phyloP scores from a whole-genome alignment of 2,888 invertebrate genomes.

The Noctua janthina region DNA sequence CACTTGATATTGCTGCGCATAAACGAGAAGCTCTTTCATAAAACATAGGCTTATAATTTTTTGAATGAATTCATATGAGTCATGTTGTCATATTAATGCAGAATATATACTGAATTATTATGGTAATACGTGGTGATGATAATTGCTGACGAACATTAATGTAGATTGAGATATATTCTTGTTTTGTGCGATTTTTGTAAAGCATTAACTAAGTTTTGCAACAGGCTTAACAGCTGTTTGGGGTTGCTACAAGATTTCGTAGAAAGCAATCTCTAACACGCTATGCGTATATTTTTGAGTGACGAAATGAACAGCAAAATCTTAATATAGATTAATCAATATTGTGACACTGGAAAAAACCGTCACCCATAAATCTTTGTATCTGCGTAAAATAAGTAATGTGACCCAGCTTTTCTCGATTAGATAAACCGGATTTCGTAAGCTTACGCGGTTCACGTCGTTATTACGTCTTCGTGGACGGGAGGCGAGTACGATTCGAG shows the following conservation, averaged over 20 bases:
- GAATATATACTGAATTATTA: slow-evolving; percentile 39
- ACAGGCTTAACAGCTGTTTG: background rate
- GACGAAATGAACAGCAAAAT: slow-evolving; percentile 2
- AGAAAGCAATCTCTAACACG: background rate
- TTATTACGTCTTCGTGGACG: slow-evolving; percentile 38
- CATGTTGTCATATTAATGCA: slow-evolving; percentile 25
- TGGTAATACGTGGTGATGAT: slow-evolving; percentile 48
- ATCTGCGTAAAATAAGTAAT: slow-evolving; percentile 34
- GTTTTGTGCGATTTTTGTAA: slow-evolving; percentile 8
- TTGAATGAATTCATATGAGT: slow-evolving; percentile 48
- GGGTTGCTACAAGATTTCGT: background rate
- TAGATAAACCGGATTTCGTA: slow-evolving; percentile 62
- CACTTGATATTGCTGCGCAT: slow-evolving; percentile 7
- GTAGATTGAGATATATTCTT: background rate
- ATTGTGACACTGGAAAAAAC: slow-evolving; percentile 35
- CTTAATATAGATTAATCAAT: slow-evolving; percentile 14
- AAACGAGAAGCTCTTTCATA: slow-evolving; percentile 15
- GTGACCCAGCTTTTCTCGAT: slow-evolving; percentile 55
- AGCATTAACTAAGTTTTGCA: background rate
- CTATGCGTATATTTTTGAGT: background rate
- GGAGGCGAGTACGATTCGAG: slow-evolving; percentile 32
- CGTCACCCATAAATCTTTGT: slow-evolving; percentile 4
- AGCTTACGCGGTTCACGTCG: slow-evolving; percentile 47
- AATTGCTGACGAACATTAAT: slow-evolving; percentile 9
- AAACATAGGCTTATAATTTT: slow-evolving; percentile 17